A percentile compares a stretch with the other conserved stretches of the same genome.
Evolutionary conservation across 2,113 vertebrate genomes (phyloP).

Genomic region (Elaphurus davidianus): DNA sequence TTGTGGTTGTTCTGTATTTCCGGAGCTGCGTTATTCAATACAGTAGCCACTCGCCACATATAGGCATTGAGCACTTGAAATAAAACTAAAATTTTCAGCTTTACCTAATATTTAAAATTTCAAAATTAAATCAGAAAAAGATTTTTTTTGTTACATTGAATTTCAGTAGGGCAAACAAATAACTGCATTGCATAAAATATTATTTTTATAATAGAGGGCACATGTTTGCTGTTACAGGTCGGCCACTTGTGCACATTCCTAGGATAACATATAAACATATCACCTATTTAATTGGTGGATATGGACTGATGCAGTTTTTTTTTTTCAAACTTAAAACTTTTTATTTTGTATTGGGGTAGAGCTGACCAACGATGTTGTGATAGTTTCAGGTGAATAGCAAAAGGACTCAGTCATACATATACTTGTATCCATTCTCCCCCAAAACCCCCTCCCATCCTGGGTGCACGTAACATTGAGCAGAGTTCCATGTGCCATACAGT

Average conservation of each 20-base stretch:
- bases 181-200: neutral
- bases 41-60: neutral
- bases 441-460: neutral
- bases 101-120: neutral
- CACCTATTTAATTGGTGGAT: neutral
- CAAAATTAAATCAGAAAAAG: neutral
- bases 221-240: fast-evolving
- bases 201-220: neutral
- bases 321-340: neutral
- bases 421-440: neutral
- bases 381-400: neutral
- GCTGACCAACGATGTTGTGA: neutral
- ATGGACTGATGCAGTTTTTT: neutral
- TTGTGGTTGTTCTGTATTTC: neutral
- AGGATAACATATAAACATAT: neutral
- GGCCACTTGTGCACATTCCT: neutral
- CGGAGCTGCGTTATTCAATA: too few relatives aligned
- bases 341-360: neutral
- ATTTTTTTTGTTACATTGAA: neutral
- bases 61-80: neutral
- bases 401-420: neutral
- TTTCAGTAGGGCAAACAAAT: neutral
- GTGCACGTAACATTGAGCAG: neutral
- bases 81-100: neutral
- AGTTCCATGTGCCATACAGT: neutral